Evolutionary conservation across 2,113 vertebrate genomes (phyloP).

Genomic region (Nestor notabilis): DNA sequence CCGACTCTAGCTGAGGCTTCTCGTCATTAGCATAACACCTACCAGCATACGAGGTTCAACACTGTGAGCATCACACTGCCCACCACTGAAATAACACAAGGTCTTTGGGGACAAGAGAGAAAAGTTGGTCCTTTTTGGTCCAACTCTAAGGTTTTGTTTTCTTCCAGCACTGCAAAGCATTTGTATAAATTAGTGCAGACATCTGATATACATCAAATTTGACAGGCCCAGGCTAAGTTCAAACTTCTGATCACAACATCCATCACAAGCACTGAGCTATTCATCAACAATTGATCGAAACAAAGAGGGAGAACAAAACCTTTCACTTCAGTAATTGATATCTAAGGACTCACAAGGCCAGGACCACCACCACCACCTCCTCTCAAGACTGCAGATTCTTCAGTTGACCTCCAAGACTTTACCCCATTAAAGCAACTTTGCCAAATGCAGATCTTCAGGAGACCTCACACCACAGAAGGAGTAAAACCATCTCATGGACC

Average conservation of each 20-base stretch:
- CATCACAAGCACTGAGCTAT: conserved; percentile 52
- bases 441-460: not conserved
- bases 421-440: not conserved
- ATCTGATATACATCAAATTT: conserved; percentile 47
- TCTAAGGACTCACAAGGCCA: not conserved
- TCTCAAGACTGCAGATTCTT: not conserved
- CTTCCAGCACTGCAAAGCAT: not conserved
- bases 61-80: accelerated
- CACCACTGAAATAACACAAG: not conserved
- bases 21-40: not conserved
- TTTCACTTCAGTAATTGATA: conserved; percentile 13
- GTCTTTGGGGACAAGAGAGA: not conserved
- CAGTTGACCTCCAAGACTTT: not conserved
- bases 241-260: conserved; percentile 49
- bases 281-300: conserved; percentile 49
- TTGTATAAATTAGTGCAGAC: conserved; percentile 53
- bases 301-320: conserved; percentile 27
- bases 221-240: conserved; percentile 36
- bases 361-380: not conserved
- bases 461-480: not conserved
- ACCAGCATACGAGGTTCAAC: not conserved
- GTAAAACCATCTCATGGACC: not conserved
- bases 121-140: not conserved
- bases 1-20: not conserved
- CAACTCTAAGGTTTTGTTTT: conserved; percentile 1